Base-by-base conservation (phyloP, 2,797 vertebrate species). In the Dromococcyx pavoninus region DNA sequence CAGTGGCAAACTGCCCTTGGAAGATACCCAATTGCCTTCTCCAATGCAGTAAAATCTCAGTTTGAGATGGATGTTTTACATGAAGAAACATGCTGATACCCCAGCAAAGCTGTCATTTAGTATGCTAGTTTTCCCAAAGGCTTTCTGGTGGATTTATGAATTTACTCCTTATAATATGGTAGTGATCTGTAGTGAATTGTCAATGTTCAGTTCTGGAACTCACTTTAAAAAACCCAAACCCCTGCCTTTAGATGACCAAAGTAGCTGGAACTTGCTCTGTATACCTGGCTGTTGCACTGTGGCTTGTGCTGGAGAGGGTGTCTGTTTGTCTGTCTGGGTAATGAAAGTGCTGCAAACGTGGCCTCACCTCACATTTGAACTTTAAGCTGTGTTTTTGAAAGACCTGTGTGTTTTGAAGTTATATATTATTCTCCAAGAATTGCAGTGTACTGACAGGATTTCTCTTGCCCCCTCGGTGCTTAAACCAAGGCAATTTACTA, bases 71-170 rank as follows among this genome's bases (percentile, higher is more conserved):
- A 60, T 86, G 61, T 67, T 93, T 70, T 33, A 9, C 28, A 30
- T 16, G 61, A 82, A 74, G 74, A 75, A 72, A 62, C 50, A 51
- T 4, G 14, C 76, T 54, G 30, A 67, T 78, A 48, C 57, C 62
- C 61, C 57, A 35, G 75, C 61, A 44, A 60, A 82, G 66, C 4
- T 75, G 88, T 51, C 64, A 37, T 65, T 77, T 78, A 78, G 89
- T 72, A 86, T 11, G 9, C 76, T 91, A 24, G 58, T 76, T 82
- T 94, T 44, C 84, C 89, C 71, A 21, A 23, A n/a, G 75, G 37
- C 62, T 78, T 78, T 72, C 66, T 72, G 78, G 51, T 50, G 91
- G 74, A 73, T 96, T 92, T 93, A 76, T 70, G 60, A 58, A 33
- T 80, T 83, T 69, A 32, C 12, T 17, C 48, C 41, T 57, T 61